Evolutionary conservation across 2,113 vertebrate species (phyloP), one percentile per base, ranked within the genome.

Genomic region (Ammodytes marinus): DNA sequence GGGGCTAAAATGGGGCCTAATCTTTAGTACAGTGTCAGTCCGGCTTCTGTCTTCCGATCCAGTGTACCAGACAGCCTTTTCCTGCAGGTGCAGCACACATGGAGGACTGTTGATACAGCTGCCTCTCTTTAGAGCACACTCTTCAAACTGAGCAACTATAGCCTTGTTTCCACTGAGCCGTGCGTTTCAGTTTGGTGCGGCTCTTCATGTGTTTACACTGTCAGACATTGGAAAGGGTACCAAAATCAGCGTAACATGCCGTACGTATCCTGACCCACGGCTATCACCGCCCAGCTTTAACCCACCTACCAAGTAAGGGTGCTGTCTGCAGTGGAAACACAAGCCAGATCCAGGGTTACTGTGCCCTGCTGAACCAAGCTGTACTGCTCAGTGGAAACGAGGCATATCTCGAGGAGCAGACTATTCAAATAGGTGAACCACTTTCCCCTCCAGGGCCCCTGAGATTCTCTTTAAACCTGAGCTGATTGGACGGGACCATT

Each of bases 381-480:
- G 27, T 27, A 27, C 27, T 27, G 27, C 27, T 27, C 27, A 27
- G 27, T 27, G 27, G 27, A 27, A 27, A 27, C 27, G 2, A 27
- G 27, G 27, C 27, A 27, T 27, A 27, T 49, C 3, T 50, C 13
- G 67, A 1, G 7, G 17, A 53, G 47, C 46, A 4, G 37, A 46
- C 9, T 4, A 14, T 49, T 47, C 19, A 59, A 49, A 40, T 40
- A 19, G 2, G 3, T 64, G 35, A 35, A 2, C 12, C 8, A 13
- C 10, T 47, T 39, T 12, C 63, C 10, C 10, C 2, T 71, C 6
- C 74, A 96, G 95, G 75, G 95, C 94, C 6, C 86, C 95, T 4
- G 95, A 96, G 80, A 95, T 95, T 45, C 90, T 96, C 35, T 96
- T 95, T 59, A 94, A 88, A 71, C 95, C 95, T 0, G 92, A 95